Evolutionary conservation across 92 coral and sea anemone genomes (phyloP).

Genomic region (Scolanthus callimorphus): DNA sequence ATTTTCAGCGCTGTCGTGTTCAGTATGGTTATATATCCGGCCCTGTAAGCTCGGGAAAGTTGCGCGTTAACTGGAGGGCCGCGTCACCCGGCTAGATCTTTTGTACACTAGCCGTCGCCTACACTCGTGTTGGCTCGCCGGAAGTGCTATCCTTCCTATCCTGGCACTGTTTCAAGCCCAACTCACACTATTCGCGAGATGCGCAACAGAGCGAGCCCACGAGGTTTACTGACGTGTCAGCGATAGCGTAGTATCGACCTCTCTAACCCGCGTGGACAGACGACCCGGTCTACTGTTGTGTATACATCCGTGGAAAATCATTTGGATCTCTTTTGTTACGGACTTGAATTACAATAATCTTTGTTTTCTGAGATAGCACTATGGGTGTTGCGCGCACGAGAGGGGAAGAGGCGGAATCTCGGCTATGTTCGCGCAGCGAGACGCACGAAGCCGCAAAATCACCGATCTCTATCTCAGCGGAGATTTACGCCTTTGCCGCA

Average conservation of each 20-base stretch:
- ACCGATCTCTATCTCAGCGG: background rate
- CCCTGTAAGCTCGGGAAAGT: background rate
- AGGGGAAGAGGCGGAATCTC: slow-evolving; percentile 79
- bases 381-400: slow-evolving; percentile 8
- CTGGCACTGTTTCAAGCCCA: slow-evolving; percentile 44
- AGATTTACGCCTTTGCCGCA: too few species aligned
- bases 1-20: too few species aligned
- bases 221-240: background rate
- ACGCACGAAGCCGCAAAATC: slow-evolving; percentile 13
- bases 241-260: slow-evolving; percentile 1
- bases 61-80: too few species aligned
- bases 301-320: background rate
- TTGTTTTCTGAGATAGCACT: slow-evolving; percentile 26
- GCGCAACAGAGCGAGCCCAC: background rate
- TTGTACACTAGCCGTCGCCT: slow-evolving; percentile 11
- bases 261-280: background rate
- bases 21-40: too few species aligned
- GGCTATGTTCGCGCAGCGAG: slow-evolving; percentile 50
- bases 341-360: background rate
- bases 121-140: slow-evolving; percentile 45
- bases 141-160: slow-evolving; percentile 26
- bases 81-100: slow-evolving; percentile 15
- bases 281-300: background rate
- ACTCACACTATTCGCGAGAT: slow-evolving; percentile 14
- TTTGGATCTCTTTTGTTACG: background rate